Base-by-base conservation (phyloP, 2,797 vertebrate species). In the Simalia tracyae region DNA sequence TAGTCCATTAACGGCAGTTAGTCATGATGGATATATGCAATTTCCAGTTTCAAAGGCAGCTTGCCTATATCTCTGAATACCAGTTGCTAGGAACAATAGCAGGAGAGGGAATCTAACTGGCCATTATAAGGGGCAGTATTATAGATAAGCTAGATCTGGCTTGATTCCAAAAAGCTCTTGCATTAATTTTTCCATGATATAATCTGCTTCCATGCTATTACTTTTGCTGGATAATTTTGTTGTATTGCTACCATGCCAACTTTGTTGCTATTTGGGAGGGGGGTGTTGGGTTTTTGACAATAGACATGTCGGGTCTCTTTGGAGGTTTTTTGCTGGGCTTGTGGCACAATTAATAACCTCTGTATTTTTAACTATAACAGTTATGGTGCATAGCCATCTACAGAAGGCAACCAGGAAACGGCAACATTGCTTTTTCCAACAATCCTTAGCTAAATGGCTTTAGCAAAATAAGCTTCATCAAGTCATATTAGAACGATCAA, bases 401-500 rank as follows among this genome's bases (percentile, higher is more conserved):
- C 54, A 90, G 28, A 94, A 91, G 66, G 85, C 63, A 93, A 7
- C 7, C 89, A 22, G 0, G 42, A 46, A 92, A 86, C 0, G 68
- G 42, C 85, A 87, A 68, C 59, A 50, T 3, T 94, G 72, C 63
- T 90, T 63, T 26, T 81, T 94, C 59, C 60, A 22, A 63, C 42
- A 84, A 46, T 84, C 28, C 2, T 9, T 87, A 60, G 76, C 86
- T 57, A 92, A 72, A 95, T 94, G 92, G 56, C 46, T 88, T 92
- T n/a, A 87, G 1, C 17, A 59, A 81, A 66, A 91, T 26, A 50
- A 92, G 91, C 94, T 94, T 91, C 90, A 93, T 86, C 91, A 90
- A 94, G 86, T 84, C 90, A 1, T 9, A 76, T 93, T 72, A 91
- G 93, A 95, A 95, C 90, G 64, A 89, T 61, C 72, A 92, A 92